A percentile compares a stretch with the other conserved stretches of the same genome.
These are phyloP conservation scores for Anticlea derivata DNA, from an alignment of 2,888 invertebrate genomes.

Conservation along the genomic window DNA sequence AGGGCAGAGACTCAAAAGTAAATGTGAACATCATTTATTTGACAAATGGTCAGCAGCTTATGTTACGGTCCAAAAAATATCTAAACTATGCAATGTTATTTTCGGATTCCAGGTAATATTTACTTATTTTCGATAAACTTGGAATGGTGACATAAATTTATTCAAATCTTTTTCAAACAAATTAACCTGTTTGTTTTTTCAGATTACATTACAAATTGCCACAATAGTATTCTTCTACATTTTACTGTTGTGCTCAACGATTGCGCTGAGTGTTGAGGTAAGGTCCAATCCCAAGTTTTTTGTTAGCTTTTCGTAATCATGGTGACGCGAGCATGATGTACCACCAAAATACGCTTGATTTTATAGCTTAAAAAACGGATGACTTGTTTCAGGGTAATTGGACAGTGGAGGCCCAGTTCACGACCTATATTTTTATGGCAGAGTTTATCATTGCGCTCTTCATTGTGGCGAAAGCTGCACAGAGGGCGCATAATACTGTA, in stretches of 20 bases:
- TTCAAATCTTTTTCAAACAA: too few species aligned
- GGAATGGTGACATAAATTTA: too few species aligned
- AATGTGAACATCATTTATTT: background rate
- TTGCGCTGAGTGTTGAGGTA: conserved; percentile 37
- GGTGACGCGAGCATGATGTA: too few species aligned
- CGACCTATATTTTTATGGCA: conserved; percentile 25
- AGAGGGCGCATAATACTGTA: conserved; percentile 43
- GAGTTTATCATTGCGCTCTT: conserved; percentile 39
- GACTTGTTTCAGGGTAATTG: conserved; percentile 34
- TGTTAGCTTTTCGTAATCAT: too few species aligned
- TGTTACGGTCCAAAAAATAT: conserved; percentile 38
- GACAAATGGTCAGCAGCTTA: conserved; percentile 46
- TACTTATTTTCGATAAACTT: background rate
- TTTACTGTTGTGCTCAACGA: conserved; percentile 36
- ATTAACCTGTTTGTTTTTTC: too few species aligned
- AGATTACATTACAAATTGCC: conserved; percentile 46
- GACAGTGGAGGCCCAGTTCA: background rate
- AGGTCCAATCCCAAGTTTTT: too few species aligned
- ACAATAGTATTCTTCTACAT: conserved; percentile 42
- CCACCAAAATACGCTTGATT: too few species aligned
- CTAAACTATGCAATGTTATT: conserved; percentile 40
- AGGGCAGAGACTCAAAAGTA: background rate
- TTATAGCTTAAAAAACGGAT: background rate
- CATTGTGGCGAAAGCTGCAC: conserved; percentile 44
- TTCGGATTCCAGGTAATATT: conserved; percentile 44